Percentiles rank a stretch among this genome's conserved stretches.
These are phyloP conservation scores for Falco peregrinus DNA, from an alignment of 2,797 vertebrate genomes.

Conservation along the genomic window DNA sequence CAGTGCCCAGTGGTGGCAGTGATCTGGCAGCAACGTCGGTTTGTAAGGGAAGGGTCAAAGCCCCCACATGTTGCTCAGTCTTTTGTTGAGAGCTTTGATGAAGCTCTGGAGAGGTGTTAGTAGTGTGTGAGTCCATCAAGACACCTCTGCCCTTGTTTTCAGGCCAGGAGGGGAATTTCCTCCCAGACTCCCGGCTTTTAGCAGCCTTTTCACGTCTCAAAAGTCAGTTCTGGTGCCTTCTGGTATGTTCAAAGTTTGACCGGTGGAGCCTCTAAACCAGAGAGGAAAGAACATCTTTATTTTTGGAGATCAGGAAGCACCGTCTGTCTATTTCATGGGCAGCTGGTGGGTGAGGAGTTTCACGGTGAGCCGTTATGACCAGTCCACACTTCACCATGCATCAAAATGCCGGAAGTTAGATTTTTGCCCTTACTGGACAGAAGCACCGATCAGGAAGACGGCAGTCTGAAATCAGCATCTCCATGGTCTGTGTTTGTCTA, in stretches of 20 bases:
- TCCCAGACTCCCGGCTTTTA: not conserved
- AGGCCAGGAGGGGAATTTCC: not conserved
- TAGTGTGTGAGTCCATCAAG: not conserved
- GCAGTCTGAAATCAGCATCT: not conserved
- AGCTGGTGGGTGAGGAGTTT: not conserved
- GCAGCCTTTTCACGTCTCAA: not conserved
- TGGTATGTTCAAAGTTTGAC: not conserved
- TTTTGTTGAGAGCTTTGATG: rapidly evolving
- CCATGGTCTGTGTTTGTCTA: not conserved
- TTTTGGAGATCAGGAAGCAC: not conserved
- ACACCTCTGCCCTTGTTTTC: not conserved
- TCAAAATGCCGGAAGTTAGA: not conserved
- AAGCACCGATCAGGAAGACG: not conserved
- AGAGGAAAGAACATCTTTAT: not conserved
- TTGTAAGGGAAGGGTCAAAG: not conserved
- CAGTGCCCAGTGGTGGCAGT: rapidly evolving
- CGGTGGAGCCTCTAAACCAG: rapidly evolving
- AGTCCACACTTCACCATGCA: not conserved
- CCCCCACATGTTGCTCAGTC: rapidly evolving
- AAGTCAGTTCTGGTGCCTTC: not conserved
- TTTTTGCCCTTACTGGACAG: not conserved
- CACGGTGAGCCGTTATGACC: rapidly evolving
- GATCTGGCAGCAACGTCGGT: not conserved
- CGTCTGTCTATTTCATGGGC: not conserved
- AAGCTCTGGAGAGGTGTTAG: not conserved